These are phyloP conservation scores for Mastigias papua DNA, from an alignment of 30 jellyfish, hydroid and myxozoan species.

Conservation along the genomic window DNA sequence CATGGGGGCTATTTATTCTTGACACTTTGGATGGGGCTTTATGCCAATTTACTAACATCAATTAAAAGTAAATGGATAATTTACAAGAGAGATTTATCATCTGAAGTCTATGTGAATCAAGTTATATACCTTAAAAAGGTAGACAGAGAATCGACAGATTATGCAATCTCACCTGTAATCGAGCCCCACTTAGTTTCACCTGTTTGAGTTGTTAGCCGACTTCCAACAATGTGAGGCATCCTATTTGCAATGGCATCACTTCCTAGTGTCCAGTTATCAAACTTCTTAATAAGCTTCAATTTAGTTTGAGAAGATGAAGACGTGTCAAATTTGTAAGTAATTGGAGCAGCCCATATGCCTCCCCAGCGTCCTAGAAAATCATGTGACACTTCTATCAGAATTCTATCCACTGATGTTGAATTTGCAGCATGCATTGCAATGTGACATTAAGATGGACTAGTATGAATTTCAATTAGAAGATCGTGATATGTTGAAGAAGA, in stretches of 20 bases:
- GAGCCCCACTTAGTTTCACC: conserved; percentile 56
- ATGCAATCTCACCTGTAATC: conserved; percentile 81
- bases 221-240: conserved; percentile 71
- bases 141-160: too few relatives aligned
- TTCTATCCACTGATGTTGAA: too few relatives aligned
- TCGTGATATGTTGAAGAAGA: too few relatives aligned
- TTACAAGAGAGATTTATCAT: too few relatives aligned
- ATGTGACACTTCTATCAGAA: background rate
- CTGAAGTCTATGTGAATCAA: too few relatives aligned
- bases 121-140: too few relatives aligned
- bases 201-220: conserved; percentile 67
- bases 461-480: too few relatives aligned
- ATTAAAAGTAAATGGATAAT: too few relatives aligned
- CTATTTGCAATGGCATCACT: conserved; percentile 53
- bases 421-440: background rate
- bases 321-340: conserved; percentile 60
- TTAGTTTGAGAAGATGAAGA: conserved; percentile 66
- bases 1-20: too few relatives aligned
- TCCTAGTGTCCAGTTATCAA: conserved; percentile 75
- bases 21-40: too few relatives aligned
- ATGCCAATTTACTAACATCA: too few relatives aligned
- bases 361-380: conserved; percentile 96
- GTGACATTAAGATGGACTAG: too few relatives aligned
- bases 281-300: conserved; percentile 68
- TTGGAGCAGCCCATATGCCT: conserved; percentile 92